Base-by-base conservation (phyloP, 2,797 vertebrate species). In the Euthynnus affinis region DNA sequence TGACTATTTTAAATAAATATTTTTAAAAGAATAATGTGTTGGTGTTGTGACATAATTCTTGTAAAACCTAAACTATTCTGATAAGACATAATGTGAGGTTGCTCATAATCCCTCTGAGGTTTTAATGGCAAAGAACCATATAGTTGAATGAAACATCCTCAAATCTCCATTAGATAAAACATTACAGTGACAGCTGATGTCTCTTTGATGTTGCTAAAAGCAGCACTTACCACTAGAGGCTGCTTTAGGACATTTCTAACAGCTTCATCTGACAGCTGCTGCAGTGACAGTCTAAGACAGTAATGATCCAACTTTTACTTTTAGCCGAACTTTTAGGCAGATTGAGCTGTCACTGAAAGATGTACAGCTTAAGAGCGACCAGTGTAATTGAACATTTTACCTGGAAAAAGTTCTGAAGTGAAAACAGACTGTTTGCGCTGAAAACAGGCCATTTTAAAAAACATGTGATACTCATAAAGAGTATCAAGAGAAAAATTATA, bases 221-320 rank as follows among this genome's bases (percentile, higher is more conserved):
- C 37, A 49, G 22, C 3, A 14, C 10, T 58, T 29, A 18, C 74
- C 86, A 78, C 78, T 74, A 82, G 86, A 87, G 79, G 86, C 6
- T 71, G 6, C 64, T 77, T 51, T 48, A 46, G 65, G 32, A 42
- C 52, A n/a, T 1, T 0, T 56, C 32, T 23, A 8, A 34, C 46
- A n/a, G 13, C 12, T 23, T 65, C 22, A 55, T 61, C 46, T 70
- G 72, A 40, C 74, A 74, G 78, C 81, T 75, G 76, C 61, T 64
- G 61, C 62, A 66, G 42, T 66, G 22, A 42, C 29, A 42, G 49
- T 62, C 44, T 60, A 52, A 53, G 22, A 59, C 53, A 23, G 48
- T 74, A 44, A 59, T 58, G 59, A 78, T 15, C 52, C 73, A 40
- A 60, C 15, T 4, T 69, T 34, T 87, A 53, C 81, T 63, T 82